These are phyloP conservation scores for Orthonevra nobilis DNA, from an alignment of 2,888 invertebrate species.

Conservation along the genomic window DNA sequence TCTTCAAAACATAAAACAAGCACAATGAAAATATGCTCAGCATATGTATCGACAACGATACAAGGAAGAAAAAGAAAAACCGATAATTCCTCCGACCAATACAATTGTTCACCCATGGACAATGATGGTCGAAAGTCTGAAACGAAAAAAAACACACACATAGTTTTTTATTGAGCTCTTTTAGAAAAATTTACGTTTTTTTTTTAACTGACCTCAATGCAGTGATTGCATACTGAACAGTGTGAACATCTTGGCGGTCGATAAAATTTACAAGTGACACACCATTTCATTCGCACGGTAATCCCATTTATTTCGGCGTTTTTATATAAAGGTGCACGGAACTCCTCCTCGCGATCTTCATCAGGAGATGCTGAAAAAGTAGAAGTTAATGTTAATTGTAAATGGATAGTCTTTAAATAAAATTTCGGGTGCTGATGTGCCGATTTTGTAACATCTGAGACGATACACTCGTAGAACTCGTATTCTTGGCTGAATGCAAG, in stretches of 20 bases:
- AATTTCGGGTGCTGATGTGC: too few species aligned
- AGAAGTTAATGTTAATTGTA: constrained; percentile 65
- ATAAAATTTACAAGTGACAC: constrained; percentile 99
- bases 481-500: too few species aligned
- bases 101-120: constrained; percentile 98
- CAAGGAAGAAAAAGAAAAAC: constrained; percentile 99
- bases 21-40: constrained; percentile 97
- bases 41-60: constrained; percentile 98
- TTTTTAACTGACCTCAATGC: constrained; percentile 89
- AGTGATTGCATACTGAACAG: constrained; percentile 99
- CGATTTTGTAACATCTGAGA: too few species aligned
- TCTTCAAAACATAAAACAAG: constrained; percentile 93
- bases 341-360: constrained; percentile 98
- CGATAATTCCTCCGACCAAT: constrained; percentile 98
- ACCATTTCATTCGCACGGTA: constrained; percentile 99
- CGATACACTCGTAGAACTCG: too few species aligned
- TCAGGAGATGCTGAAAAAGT: constrained; percentile 90
- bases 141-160: constrained; percentile 76
- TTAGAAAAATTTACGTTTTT: not conserved
- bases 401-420: constrained; percentile 9
- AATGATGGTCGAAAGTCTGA: constrained; percentile 99
- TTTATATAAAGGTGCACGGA: constrained; percentile 96
- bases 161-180: not conserved
- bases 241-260: constrained; percentile 99
- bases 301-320: constrained; percentile 99